Percentiles rank a stretch among this genome's conserved stretches.
Conservation (phyloP, 2,888 invertebrate species). For the Sarcophaga subvicina region DNA sequence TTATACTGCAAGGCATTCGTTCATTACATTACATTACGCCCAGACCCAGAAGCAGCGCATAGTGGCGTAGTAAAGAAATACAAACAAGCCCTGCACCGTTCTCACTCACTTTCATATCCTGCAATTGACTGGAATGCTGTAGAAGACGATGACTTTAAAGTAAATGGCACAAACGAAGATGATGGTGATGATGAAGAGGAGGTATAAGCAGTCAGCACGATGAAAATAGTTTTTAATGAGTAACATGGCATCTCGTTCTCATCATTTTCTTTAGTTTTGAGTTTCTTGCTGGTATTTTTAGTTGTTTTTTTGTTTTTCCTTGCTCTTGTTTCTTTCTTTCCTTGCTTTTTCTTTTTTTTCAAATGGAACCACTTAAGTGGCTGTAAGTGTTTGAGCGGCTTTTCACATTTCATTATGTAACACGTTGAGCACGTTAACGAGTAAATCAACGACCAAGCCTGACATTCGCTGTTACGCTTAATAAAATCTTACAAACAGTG, state of each 20-base stretch:
- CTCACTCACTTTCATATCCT: slow-evolving; percentile 11
- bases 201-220: neutral
- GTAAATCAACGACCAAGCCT: slow-evolving; percentile 61
- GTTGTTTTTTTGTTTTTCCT: neutral
- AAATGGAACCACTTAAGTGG: slow-evolving; percentile 69
- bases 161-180: neutral
- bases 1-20: slow-evolving; percentile 59
- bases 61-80: no score
- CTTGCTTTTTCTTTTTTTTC: slow-evolving; percentile 19
- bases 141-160: neutral
- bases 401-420: slow-evolving; percentile 70
- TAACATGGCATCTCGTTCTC: neutral
- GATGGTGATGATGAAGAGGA: neutral
- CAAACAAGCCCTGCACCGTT: neutral
- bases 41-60: slow-evolving; percentile 25
- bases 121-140: neutral
- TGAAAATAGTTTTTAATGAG: slow-evolving; percentile 16
- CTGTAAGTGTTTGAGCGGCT: slow-evolving; percentile 71
- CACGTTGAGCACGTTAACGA: slow-evolving; percentile 67
- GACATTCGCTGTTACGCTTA: slow-evolving; percentile 11
- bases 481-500: no score
- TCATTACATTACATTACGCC: slow-evolving; percentile 55
- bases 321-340: no score
- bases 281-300: neutral
- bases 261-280: slow-evolving; percentile 24